Conservation (phyloP, 2,888 invertebrate genomes). For the Parnassius glacialis region DNA sequence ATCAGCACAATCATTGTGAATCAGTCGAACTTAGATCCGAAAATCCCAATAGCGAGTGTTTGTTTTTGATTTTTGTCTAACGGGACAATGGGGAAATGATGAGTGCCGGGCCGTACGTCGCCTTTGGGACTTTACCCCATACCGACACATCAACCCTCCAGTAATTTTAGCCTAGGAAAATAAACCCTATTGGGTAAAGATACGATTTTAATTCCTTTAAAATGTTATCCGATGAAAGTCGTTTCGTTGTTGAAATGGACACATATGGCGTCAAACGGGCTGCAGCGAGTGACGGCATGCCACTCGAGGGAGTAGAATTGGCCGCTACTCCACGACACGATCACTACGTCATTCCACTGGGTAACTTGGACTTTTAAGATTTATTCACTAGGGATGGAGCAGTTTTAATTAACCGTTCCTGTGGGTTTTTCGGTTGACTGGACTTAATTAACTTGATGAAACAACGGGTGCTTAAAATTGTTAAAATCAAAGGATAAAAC, state of each 20-base stretch:
- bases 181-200: constrained; percentile 47
- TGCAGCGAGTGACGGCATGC: constrained; percentile 73
- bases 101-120: constrained; percentile 72
- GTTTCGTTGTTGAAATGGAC: constrained; percentile 48
- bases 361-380: constrained; percentile 51
- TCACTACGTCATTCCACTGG: constrained; percentile 57
- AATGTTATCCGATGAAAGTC: constrained; percentile 41
- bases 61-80: constrained; percentile 81
- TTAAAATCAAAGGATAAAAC: constrained; percentile 13
- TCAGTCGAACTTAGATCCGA: constrained; percentile 70
- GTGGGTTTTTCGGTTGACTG: constrained; percentile 25
- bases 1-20: constrained; percentile 65
- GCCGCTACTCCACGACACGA: constrained; percentile 63
- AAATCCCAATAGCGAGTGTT: constrained; percentile 74
- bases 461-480: neutral
- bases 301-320: constrained; percentile 74
- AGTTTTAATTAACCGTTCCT: constrained; percentile 28
- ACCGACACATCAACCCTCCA: constrained; percentile 55
- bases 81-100: constrained; percentile 82
- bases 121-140: constrained; percentile 77
- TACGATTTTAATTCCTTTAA: constrained; percentile 50
- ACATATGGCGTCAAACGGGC: constrained; percentile 79
- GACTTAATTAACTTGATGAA: constrained; percentile 29
- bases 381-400: constrained; percentile 36
- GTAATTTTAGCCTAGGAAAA: constrained; percentile 39